Conservation (phyloP, 2,888 invertebrate species). For the Diarsia rubi region DNA sequence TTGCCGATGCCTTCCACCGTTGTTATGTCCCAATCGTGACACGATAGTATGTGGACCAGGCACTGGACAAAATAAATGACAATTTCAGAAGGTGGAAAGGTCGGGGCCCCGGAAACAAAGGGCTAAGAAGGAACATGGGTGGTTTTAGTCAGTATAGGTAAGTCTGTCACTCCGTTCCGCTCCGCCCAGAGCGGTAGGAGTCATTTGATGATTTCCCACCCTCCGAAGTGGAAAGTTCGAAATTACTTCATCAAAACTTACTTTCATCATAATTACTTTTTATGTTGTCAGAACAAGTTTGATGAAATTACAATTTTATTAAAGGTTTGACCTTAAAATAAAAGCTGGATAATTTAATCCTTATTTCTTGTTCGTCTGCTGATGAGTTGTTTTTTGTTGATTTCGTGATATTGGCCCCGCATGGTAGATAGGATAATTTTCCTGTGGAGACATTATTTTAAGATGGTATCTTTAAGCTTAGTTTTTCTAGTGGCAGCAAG, state of each 20-base stretch:
- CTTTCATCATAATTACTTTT: no score
- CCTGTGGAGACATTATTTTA: not conserved
- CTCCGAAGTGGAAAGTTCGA: not conserved
- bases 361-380: not conserved
- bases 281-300: no score
- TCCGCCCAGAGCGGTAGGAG: no score
- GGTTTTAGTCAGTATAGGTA: no score
- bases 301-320: not conserved
- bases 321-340: not conserved
- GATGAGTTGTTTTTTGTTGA: not conserved
- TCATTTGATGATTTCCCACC: no score
- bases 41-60: slow-evolving; percentile 91
- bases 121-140: no score
- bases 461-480: no score
- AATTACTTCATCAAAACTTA: no score
- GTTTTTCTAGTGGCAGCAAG: not conserved
- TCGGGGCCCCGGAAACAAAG: no score
- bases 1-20: slow-evolving; percentile 94
- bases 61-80: slow-evolving; percentile 85
- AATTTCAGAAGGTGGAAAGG: not conserved
- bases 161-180: no score
- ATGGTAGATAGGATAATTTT: not conserved
- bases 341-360: not conserved
- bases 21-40: slow-evolving; percentile 93
- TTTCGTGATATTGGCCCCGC: not conserved